Conservation (phyloP, 1,140 invertebrate species). For the Protaetia brevitarsis region DNA sequence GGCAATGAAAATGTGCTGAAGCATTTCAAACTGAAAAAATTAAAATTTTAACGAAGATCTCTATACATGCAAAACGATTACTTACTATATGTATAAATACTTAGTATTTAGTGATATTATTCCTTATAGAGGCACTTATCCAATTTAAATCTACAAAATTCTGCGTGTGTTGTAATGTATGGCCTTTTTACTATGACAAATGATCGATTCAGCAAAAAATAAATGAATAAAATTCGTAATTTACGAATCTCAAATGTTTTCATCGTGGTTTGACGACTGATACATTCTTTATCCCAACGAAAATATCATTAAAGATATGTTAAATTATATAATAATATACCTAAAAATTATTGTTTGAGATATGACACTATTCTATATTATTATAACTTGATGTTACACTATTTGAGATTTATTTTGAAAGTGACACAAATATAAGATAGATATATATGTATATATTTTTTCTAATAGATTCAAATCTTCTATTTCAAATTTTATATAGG, state of each 20-base stretch:
- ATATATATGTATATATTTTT: too few species aligned
- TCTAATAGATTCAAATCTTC: too few species aligned
- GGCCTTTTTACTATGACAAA: not conserved
- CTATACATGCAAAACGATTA: not conserved
- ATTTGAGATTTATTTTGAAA: slow-evolving; percentile 53
- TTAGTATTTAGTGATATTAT: too few species aligned
- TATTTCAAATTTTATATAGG: too few species aligned
- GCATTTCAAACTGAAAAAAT: not conserved
- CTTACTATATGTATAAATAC: too few species aligned
- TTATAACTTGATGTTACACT: slow-evolving; percentile 97
- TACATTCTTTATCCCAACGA: not conserved
- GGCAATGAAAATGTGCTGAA: not conserved
- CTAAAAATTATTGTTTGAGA: slow-evolving; percentile 85
- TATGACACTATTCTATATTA: slow-evolving; percentile 98
- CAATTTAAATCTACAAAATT: not conserved
- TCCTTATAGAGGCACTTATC: not conserved
- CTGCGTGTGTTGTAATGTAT: not conserved
- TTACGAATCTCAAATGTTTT: not conserved
- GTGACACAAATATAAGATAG: not conserved
- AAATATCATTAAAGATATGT: not conserved
- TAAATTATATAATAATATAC: not conserved
- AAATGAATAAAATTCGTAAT: not conserved
- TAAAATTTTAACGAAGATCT: not conserved
- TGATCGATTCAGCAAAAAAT: not conserved
- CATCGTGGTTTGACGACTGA: not conserved